phyloP scores from a whole-genome alignment of 2,797 vertebrate genomes.

The Pipistrellus pipistrellus region DNA sequence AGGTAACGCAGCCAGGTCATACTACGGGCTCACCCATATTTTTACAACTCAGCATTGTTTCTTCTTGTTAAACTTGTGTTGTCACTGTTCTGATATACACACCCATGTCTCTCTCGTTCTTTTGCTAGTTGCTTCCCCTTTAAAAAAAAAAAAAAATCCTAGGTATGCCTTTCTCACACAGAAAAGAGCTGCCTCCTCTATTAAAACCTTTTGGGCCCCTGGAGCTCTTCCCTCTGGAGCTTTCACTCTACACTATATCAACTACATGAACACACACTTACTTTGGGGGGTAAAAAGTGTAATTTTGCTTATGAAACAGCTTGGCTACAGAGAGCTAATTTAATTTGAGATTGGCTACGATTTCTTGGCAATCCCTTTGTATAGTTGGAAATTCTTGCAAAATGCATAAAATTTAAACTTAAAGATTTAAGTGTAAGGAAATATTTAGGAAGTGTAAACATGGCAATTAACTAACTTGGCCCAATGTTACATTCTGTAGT shows the following conservation, averaged over 20 bases:
- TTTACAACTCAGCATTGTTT: background rate
- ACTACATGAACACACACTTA: conserved; percentile 8
- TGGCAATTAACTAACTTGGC: conserved; percentile 68
- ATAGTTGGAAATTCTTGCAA: conserved; percentile 63
- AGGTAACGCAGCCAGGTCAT: background rate
- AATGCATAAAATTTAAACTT: conserved; percentile 72
- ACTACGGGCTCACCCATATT: background rate
- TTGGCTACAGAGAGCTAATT: conserved; percentile 70
- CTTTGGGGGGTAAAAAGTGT: conserved; percentile 30
- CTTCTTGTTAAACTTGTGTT: background rate
- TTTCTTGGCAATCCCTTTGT: conserved; percentile 73
- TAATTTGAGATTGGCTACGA: conserved; percentile 77
- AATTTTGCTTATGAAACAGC: conserved; percentile 68
- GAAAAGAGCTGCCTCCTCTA: background rate
- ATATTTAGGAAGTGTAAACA: conserved; percentile 75
- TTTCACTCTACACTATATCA: background rate
- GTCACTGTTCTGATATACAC: background rate
- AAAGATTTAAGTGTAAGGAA: conserved; percentile 75
- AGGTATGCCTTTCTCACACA: background rate
- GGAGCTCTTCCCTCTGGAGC: background rate
- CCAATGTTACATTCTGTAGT: conserved; percentile 60
- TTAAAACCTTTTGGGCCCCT: background rate
- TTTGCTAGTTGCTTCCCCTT: background rate
- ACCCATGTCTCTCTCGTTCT: background rate
- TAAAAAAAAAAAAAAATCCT: background rate